Percentiles rank a stretch among this genome's conserved stretches.
These are phyloP conservation scores for Periplaneta americana DNA, from an alignment of 1,140 invertebrate genomes.

Conservation along the genomic window DNA sequence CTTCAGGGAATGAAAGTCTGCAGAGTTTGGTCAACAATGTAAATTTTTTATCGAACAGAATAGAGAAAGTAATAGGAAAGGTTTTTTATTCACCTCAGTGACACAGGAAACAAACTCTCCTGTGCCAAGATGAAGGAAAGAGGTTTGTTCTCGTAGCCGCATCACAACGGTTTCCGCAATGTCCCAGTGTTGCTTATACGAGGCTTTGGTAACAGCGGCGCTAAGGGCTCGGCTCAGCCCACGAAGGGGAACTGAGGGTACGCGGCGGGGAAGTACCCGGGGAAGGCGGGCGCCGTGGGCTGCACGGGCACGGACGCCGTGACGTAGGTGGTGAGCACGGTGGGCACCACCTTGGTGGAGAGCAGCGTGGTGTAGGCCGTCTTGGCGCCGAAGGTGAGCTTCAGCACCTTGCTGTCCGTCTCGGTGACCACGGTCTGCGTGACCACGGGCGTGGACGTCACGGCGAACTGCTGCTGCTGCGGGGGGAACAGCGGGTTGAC, in stretches of 20 bases:
- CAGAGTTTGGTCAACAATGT: too few relatives aligned
- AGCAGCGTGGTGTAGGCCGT: slow-evolving; percentile 82
- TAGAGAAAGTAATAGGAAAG: too few relatives aligned
- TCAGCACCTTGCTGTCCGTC: slow-evolving; percentile 75
- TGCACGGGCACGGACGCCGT: slow-evolving; percentile 70
- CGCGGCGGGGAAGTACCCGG: slow-evolving; percentile 70
- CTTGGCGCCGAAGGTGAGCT: slow-evolving; percentile 82
- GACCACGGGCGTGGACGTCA: slow-evolving; percentile 75
- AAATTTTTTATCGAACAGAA: too few relatives aligned
- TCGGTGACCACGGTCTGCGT: slow-evolving; percentile 72
- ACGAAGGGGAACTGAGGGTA: slow-evolving; percentile 65
- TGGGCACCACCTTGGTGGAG: slow-evolving; percentile 78
- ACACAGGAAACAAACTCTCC: too few relatives aligned
- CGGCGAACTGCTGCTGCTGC: slow-evolving; percentile 56
- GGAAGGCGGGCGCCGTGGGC: slow-evolving; percentile 56
- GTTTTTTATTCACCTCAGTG: too few relatives aligned
- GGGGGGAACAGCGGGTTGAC: slow-evolving; percentile 43
- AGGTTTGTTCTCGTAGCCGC: too few relatives aligned
- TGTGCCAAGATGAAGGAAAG: too few relatives aligned
- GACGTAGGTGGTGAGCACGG: slow-evolving; percentile 72
- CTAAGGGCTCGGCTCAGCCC: too few relatives aligned
- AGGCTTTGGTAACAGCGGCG: too few relatives aligned
- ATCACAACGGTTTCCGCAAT: too few relatives aligned
- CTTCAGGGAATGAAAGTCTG: too few relatives aligned
- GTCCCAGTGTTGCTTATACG: too few relatives aligned